Conservation (phyloP, 2,888 invertebrate species). For the Teinopalpus imperialis region DNA sequence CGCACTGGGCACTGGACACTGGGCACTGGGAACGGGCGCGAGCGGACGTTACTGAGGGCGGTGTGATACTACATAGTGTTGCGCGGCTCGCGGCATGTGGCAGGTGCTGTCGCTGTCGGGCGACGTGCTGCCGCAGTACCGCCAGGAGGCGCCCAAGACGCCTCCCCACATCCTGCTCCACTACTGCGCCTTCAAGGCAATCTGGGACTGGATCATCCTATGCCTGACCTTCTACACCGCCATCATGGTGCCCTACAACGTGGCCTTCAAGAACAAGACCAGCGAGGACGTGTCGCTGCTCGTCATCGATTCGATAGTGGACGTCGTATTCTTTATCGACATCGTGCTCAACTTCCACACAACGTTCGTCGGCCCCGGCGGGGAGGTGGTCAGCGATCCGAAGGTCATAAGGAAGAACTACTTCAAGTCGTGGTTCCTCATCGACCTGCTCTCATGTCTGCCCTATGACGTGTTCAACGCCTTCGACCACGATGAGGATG, state of each 20-base stretch:
- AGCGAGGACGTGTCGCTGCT: conserved; percentile 97
- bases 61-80: conserved; percentile 24
- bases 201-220: conserved; percentile 99
- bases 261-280: conserved; percentile 99
- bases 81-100: conserved; percentile 31
- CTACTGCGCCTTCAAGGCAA: conserved; percentile 99
- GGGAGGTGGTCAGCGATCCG: conserved; percentile 99
- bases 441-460: conserved; percentile 98
- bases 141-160: conserved; percentile 99
- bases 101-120: conserved; percentile 96
- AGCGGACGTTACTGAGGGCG: conserved; percentile 12
- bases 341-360: conserved; percentile 99
- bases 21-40: not conserved
- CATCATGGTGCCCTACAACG: conserved; percentile 99
- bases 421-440: conserved; percentile 99
- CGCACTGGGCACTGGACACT: no score
- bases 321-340: conserved; percentile 99
- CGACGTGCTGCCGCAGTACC: conserved; percentile 98
- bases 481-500: conserved; percentile 99
- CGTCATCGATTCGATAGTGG: conserved; percentile 98
- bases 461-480: conserved; percentile 99
- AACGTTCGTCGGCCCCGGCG: conserved; percentile 98
- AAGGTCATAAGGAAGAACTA: conserved; percentile 99
- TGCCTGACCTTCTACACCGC: conserved; percentile 99
- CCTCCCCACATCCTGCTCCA: conserved; percentile 99